A percentile compares a stretch with the other conserved stretches of the same genome.
Evolutionary conservation across 2,113 vertebrate genomes (phyloP).

Genomic region (Heliornis fulica): DNA sequence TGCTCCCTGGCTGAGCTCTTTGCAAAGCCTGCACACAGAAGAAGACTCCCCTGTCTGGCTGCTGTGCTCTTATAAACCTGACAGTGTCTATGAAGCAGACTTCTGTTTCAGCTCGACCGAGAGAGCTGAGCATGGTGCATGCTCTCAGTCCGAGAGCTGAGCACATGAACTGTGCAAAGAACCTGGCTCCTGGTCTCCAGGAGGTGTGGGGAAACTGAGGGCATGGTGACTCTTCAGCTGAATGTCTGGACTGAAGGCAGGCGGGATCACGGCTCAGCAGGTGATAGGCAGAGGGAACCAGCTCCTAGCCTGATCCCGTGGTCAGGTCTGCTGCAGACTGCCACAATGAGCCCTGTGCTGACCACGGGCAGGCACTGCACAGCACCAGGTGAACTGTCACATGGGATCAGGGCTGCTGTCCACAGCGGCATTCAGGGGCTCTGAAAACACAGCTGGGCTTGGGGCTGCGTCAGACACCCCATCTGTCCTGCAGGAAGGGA

Average conservation of each 20-base stretch:
- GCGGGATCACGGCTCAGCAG: accelerated
- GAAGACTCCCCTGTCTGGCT: background rate
- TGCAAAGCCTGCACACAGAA: background rate
- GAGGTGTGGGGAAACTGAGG: background rate
- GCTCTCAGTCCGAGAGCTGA: background rate
- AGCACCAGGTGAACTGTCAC: background rate
- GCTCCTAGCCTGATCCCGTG: background rate
- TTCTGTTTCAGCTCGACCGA: background rate
- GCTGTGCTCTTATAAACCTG: background rate
- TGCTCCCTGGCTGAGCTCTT: background rate
- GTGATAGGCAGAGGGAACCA: background rate
- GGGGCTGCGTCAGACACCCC: background rate
- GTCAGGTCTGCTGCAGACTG: background rate
- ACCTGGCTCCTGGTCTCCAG: background rate
- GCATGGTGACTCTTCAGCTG: background rate
- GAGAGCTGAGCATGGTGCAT: background rate
- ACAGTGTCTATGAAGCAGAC: background rate
- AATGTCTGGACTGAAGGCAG: background rate
- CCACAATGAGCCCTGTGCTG: background rate
- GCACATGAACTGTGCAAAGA: background rate
- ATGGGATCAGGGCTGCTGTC: background rate
- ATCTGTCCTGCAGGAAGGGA: background rate
- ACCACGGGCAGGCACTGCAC: accelerated
- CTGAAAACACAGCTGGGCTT: background rate
- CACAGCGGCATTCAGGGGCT: accelerated